Evolutionary conservation across 2,888 invertebrate genomes (phyloP).

Genomic region (Glyphotaelius pellucidus): DNA sequence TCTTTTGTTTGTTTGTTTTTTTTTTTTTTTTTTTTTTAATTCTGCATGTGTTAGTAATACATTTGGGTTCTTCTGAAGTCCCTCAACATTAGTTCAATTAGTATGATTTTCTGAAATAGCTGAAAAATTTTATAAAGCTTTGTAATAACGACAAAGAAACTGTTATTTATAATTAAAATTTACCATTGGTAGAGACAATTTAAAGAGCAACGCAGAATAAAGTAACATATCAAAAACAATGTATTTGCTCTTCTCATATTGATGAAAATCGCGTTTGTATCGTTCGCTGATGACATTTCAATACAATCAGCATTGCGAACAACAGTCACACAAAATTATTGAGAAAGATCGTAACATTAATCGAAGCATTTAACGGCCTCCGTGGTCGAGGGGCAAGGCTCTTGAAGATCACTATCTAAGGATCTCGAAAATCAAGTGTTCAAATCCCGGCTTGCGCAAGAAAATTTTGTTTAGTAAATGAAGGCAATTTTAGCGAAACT

Average conservation of each 20-base stretch:
- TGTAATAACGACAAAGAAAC: too few relatives aligned
- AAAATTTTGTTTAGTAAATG: too few relatives aligned
- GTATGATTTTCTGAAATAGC: neutral
- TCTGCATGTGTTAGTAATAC: neutral
- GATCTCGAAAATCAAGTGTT: too few relatives aligned
- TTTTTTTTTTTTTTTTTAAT: too few relatives aligned
- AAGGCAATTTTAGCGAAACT: too few relatives aligned
- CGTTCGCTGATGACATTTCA: neutral
- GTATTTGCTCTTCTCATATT: neutral
- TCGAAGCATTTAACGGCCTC: neutral
- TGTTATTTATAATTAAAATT: neutral
- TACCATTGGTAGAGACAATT: neutral
- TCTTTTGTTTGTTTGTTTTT: too few relatives aligned
- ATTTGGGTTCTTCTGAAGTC: neutral
- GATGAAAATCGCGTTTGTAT: neutral
- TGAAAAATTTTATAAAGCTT: too few relatives aligned
- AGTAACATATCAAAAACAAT: neutral
- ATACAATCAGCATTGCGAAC: neutral
- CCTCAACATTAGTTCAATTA: neutral
- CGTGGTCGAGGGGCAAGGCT: too few relatives aligned
- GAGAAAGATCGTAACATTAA: neutral
- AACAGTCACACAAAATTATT: neutral
- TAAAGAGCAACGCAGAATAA: neutral
- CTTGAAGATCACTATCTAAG: too few relatives aligned
- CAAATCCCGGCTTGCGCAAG: too few relatives aligned